These are phyloP conservation scores for Aleiodes leptofemur DNA, from an alignment of 2,888 invertebrate genomes.

Conservation along the genomic window DNA sequence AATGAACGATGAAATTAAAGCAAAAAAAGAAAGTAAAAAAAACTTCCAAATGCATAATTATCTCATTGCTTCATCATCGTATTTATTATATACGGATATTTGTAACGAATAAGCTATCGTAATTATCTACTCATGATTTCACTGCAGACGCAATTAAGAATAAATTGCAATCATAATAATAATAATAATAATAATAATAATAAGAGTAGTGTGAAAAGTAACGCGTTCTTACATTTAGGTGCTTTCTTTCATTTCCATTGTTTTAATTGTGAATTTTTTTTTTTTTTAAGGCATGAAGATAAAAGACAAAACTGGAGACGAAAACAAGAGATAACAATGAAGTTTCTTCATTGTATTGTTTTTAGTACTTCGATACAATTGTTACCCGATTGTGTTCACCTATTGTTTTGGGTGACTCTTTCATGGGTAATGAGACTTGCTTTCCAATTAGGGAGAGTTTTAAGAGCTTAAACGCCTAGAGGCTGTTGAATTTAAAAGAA, in stretches of 20 bases:
- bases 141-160: too few species aligned
- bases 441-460: constrained; percentile 73
- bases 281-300: constrained; percentile 37
- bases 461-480: constrained; percentile 74
- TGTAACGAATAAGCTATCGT: too few species aligned
- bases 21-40: too few species aligned
- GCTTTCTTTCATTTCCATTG: background rate
- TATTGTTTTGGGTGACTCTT: constrained; percentile 72
- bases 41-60: too few species aligned
- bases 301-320: constrained; percentile 29
- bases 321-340: constrained; percentile 20
- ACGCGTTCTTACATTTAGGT: too few species aligned
- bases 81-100: too few species aligned
- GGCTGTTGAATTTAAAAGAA: constrained; percentile 70
- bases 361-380: constrained; percentile 47
- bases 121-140: too few species aligned
- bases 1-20: too few species aligned
- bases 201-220: too few species aligned
- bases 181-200: too few species aligned
- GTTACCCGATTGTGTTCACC: constrained; percentile 64
- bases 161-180: too few species aligned
- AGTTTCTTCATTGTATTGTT: constrained; percentile 29
- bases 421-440: constrained; percentile 72
- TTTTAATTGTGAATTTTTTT: constrained; percentile 3
- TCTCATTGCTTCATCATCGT: too few species aligned